Conservation (phyloP, 2,888 invertebrate species). For the Netelia inedita region DNA sequence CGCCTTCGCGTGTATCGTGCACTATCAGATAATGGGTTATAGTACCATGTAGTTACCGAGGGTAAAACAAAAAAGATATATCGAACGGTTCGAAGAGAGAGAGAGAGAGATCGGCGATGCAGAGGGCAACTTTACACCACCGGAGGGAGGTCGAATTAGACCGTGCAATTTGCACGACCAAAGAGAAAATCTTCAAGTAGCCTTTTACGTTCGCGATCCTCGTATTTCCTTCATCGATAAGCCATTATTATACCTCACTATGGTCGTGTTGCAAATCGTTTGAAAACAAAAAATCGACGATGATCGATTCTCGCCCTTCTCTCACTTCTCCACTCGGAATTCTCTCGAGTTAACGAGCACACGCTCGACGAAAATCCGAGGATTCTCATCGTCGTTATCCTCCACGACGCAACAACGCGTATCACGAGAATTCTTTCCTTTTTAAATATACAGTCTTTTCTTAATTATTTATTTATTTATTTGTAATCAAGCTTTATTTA, state of each 20-base stretch:
- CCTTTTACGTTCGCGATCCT: conserved; percentile 36
- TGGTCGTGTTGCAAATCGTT: conserved; percentile 31
- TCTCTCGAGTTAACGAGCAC: conserved; percentile 28
- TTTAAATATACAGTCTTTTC: not conserved
- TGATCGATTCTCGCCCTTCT: conserved; percentile 32
- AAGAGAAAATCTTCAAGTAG: conserved; percentile 35
- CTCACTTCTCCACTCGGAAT: conserved; percentile 1
- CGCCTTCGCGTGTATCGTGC: not conserved
- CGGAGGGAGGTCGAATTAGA: conserved; percentile 27
- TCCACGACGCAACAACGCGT: conserved; percentile 1
- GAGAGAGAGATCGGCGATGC: conserved; percentile 7
- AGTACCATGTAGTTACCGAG: conserved; percentile 29
- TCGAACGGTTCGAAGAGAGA: conserved; percentile 23
- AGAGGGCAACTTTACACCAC: conserved; percentile 3
- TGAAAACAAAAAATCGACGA: conserved; percentile 4
- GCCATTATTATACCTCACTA: conserved; percentile 41
- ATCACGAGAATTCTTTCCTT: conserved; percentile 8
- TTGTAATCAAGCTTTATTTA: conserved; percentile 52
- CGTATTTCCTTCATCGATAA: conserved; percentile 50
- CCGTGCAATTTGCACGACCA: not conserved
- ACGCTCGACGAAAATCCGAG: not conserved
- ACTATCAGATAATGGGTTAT: conserved; percentile 43
- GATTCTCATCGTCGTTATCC: not conserved
- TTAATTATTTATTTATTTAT: conserved; percentile 48
- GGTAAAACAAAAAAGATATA: conserved; percentile 25